These are phyloP conservation scores for Dicrurus megarhynchus DNA, from an alignment of 2,113 vertebrate species.

Conservation along the genomic window DNA sequence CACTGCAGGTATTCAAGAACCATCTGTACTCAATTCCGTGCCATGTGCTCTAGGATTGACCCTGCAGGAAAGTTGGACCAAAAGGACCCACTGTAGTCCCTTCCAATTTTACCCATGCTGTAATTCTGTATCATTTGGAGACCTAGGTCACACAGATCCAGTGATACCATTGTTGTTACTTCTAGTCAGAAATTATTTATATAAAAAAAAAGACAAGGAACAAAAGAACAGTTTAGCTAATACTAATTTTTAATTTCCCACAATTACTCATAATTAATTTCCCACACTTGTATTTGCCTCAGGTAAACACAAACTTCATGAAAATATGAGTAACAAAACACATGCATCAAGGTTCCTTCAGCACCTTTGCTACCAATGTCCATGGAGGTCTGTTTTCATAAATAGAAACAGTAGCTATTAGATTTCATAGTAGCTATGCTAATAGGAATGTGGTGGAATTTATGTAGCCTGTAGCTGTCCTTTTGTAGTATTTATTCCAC, in stretches of 20 bases:
- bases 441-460: conserved; percentile 57
- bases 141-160: background rate
- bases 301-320: conserved; percentile 63
- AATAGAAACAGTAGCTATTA: conserved; percentile 60
- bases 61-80: background rate
- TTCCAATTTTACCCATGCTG: background rate
- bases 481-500: conserved; percentile 56
- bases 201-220: background rate
- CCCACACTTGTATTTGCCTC: conserved; percentile 62
- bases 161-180: background rate
- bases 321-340: conserved; percentile 68
- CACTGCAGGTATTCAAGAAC: background rate
- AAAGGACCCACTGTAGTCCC: background rate
- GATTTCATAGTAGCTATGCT: conserved; percentile 57
- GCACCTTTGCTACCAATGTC: conserved; percentile 51
- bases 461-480: conserved; percentile 47
- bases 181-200: background rate
- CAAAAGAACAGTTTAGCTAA: conserved; percentile 19
- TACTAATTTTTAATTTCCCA: conserved; percentile 53
- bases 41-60: background rate
- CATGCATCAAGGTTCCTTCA: conserved; percentile 62
- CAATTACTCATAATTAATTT: conserved; percentile 62
- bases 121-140: background rate
- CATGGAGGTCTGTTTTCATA: conserved; percentile 59
- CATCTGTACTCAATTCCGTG: background rate